These are phyloP conservation scores for Himalopsyche anomala DNA, from an alignment of 2,888 invertebrate genomes.

Conservation along the genomic window DNA sequence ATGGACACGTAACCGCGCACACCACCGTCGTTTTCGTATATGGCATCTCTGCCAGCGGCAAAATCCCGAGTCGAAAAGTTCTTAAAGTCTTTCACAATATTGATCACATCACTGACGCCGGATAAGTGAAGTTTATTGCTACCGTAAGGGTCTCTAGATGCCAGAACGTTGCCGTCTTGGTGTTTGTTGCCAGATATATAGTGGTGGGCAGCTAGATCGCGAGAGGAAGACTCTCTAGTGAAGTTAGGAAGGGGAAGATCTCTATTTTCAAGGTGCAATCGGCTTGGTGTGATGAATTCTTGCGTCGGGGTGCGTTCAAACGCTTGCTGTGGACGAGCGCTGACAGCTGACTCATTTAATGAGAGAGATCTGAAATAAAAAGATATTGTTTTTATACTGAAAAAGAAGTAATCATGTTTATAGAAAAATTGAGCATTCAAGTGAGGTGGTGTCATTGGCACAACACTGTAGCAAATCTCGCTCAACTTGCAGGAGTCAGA, in stretches of 20 bases:
- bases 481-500: too few relatives aligned
- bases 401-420: too few relatives aligned
- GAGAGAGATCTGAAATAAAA: slow-evolving; percentile 72
- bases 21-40: slow-evolving; percentile 64
- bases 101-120: slow-evolving; percentile 21
- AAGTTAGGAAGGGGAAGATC: slow-evolving; percentile 2
- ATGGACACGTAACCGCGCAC: slow-evolving; percentile 56
- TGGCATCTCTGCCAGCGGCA: slow-evolving; percentile 61
- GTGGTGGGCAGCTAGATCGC: background rate
- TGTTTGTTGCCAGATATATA: background rate
- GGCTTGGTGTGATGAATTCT: background rate
- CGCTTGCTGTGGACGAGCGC: slow-evolving; percentile 68
- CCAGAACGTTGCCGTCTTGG: background rate
- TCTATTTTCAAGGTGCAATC: slow-evolving; percentile 3
- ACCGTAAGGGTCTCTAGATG: background rate
- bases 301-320: slow-evolving; percentile 73
- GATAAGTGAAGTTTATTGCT: slow-evolving; percentile 23
- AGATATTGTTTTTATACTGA: background rate
- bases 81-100: slow-evolving; percentile 35
- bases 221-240: slow-evolving; percentile 25
- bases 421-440: too few relatives aligned
- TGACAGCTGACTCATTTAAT: slow-evolving; percentile 71
- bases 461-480: too few relatives aligned
- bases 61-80: slow-evolving; percentile 51
- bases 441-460: too few relatives aligned